A percentile compares a stretch with the other conserved stretches of the same genome.
These are phyloP conservation scores for Cryptocephalus primarius DNA, from an alignment of 2,888 invertebrate species.

Conservation along the genomic window DNA sequence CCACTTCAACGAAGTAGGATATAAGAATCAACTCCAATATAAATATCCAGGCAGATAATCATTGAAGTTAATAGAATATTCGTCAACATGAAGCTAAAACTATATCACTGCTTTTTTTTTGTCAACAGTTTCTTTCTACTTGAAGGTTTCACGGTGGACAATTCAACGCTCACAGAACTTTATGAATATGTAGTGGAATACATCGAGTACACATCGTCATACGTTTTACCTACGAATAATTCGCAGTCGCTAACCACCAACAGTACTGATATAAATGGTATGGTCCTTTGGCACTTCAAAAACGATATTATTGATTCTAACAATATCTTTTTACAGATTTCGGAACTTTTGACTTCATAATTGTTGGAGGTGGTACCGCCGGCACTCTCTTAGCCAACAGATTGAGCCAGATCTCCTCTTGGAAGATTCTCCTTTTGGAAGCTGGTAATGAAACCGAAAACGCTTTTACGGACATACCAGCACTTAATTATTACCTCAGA, in stretches of 20 bases:
- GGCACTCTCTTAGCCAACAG: background rate
- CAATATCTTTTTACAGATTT: background rate
- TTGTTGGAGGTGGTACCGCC: background rate
- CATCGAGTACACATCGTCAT: background rate
- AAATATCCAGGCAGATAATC: no score
- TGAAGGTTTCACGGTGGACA: no score
- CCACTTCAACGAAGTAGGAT: no score
- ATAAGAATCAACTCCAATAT: no score
- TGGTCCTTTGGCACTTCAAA: background rate
- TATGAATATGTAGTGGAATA: background rate
- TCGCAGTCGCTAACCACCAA: background rate
- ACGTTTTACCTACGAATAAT: background rate
- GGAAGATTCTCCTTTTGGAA: slow-evolving; percentile 13
- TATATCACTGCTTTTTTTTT: no score
- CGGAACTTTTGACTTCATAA: background rate
- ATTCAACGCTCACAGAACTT: no score
- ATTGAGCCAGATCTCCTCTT: background rate
- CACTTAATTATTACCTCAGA: slow-evolving; percentile 1
- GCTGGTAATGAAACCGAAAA: slow-evolving; percentile 12
- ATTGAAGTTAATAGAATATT: no score
- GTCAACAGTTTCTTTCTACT: no score
- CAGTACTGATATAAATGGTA: background rate
- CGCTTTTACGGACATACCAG: slow-evolving; percentile 15
- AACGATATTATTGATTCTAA: background rate
- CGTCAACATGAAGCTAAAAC: no score